Evolutionary conservation across 2,888 invertebrate genomes (phyloP).

Genomic region (Arctia plantaginis): DNA sequence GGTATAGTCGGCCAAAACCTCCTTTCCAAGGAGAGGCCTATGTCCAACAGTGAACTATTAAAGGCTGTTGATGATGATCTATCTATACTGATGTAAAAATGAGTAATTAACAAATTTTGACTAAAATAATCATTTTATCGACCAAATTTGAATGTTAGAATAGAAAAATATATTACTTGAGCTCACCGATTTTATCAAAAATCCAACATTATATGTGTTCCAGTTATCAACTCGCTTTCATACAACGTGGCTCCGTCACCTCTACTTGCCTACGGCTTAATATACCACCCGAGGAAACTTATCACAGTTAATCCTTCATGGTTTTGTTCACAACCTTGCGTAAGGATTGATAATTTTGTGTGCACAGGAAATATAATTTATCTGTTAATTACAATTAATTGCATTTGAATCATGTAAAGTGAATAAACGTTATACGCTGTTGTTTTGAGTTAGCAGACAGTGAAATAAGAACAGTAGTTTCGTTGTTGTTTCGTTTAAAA

Average conservation of each 20-base stretch:
- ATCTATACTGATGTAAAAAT: neutral
- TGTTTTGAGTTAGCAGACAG: neutral
- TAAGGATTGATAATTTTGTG: constrained; percentile 3
- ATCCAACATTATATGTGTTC: constrained; percentile 31
- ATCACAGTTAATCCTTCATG: constrained; percentile 33
- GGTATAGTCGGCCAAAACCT: too few relatives aligned
- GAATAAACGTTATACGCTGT: neutral
- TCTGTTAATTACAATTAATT: neutral
- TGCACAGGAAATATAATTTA: neutral
- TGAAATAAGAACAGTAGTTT: neutral
- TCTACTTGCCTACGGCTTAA: constrained; percentile 27
- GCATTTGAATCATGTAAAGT: neutral
- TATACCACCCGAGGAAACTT: neutral
- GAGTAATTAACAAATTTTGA: neutral
- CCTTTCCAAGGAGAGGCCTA: too few relatives aligned
- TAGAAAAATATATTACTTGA: constrained; percentile 1
- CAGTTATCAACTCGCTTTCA: constrained; percentile 15
- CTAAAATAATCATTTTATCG: neutral
- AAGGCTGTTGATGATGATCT: too few relatives aligned
- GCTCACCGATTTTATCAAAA: constrained; percentile 23
- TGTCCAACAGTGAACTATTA: too few relatives aligned
- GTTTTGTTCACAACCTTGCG: constrained; percentile 9
- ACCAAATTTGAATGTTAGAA: neutral
- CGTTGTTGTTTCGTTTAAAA: too few relatives aligned
- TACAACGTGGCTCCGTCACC: neutral